Conservation (phyloP, 2,113 vertebrate species). For the Dendropsophus ebraccatus region DNA sequence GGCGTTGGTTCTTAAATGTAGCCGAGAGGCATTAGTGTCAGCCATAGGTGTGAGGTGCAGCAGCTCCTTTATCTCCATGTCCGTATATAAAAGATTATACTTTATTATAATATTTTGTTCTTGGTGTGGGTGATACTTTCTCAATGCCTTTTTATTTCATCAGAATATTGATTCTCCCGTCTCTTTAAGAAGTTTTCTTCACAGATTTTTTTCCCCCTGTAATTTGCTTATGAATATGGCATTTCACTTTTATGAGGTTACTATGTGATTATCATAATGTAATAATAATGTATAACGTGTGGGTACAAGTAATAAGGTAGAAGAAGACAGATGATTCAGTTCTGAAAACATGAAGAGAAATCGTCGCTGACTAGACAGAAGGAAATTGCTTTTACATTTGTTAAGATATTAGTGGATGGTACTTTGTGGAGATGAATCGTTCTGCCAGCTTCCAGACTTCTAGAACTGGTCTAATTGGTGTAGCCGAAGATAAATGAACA, state of each 20-base stretch:
- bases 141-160: constrained; percentile 6
- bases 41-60: too few relatives aligned
- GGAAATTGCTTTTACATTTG: background rate
- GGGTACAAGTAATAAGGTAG: background rate
- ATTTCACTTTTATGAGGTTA: background rate
- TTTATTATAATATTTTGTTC: too few relatives aligned
- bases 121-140: too few relatives aligned
- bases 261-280: background rate
- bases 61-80: too few relatives aligned
- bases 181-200: constrained; percentile 3
- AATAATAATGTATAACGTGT: background rate
- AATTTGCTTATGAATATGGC: background rate
- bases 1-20: too few relatives aligned
- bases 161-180: background rate
- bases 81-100: too few relatives aligned
- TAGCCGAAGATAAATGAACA: background rate
- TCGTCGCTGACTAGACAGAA: background rate
- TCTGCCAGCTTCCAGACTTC: background rate
- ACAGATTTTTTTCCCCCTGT: background rate
- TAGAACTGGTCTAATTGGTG: background rate
- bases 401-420: background rate
- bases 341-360: background rate
- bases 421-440: background rate
- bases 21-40: too few relatives aligned
- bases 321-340: background rate